A percentile compares a stretch with the other conserved stretches of the same genome.
phyloP scores from a whole-genome alignment of 2,113 vertebrate species.

The Chrysemys picta region DNA sequence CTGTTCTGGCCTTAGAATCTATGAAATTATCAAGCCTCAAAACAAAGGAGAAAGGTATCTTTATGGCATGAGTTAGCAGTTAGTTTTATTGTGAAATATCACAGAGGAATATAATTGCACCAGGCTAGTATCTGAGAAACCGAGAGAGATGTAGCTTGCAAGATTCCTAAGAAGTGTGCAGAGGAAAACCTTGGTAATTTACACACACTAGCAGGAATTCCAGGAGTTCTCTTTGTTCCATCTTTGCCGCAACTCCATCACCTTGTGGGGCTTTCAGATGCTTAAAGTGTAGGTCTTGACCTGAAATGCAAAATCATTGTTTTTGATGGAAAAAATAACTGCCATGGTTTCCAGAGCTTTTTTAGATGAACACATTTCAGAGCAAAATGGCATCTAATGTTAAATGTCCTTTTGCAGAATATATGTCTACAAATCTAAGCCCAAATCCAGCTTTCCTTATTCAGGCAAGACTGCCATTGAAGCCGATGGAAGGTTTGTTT shows the following conservation, averaged over 20 bases:
- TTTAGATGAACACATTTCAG: neutral
- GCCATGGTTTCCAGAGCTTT: neutral
- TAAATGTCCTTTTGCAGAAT: neutral
- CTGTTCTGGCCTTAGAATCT: neutral
- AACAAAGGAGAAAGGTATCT: constrained; percentile 86
- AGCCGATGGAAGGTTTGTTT: neutral
- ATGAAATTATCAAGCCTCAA: constrained; percentile 83
- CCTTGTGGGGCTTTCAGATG: neutral
- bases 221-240: neutral
- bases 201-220: neutral
- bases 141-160: neutral
- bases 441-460: neutral
- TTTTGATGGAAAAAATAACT: neutral
- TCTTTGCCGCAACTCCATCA: neutral
- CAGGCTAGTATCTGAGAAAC: neutral
- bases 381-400: neutral
- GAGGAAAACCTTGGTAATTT: neutral
- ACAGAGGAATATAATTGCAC: neutral
- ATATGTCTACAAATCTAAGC: neutral
- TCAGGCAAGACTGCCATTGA: neutral
- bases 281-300: neutral
- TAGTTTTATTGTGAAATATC: neutral
- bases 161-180: neutral
- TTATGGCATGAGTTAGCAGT: neutral
- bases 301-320: neutral